phyloP scores from a whole-genome alignment of 1,140 invertebrate species.

The Neelides sp. region DNA sequence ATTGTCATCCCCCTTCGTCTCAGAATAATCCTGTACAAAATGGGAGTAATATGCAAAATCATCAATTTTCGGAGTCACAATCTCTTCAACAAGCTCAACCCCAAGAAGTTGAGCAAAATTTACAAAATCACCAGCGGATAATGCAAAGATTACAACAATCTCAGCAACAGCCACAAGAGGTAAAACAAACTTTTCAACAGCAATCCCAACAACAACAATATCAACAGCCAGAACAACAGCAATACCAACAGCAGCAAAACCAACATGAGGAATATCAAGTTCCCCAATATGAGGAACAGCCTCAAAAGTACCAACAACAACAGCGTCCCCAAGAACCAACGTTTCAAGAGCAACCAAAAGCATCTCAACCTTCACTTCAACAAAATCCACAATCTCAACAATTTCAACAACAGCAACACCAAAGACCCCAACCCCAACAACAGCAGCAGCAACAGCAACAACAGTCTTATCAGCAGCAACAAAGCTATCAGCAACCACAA shows the following conservation, averaged over 20 bases:
- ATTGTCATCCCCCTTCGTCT: not conserved
- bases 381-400: not conserved
- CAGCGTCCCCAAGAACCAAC: not conserved
- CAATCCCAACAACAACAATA: not conserved
- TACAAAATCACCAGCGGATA: no score
- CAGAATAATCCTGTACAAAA: not conserved
- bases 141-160: no score
- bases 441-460: slow-evolving; percentile 2
- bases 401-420: not conserved
- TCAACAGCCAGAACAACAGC: not conserved
- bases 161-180: no score
- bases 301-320: slow-evolving; percentile 6
- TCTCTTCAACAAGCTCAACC: not conserved
- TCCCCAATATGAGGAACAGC: not conserved
- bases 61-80: not conserved
- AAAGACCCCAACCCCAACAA: not conserved
- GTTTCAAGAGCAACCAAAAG: slow-evolving; percentile 3
- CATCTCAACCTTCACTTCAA: not conserved
- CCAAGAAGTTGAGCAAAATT: no score
- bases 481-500: not conserved
- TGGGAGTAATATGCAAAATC: not conserved
- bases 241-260: not conserved
- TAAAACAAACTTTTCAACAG: not conserved
- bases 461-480: not conserved
- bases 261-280: not conserved